Evolutionary conservation across 2,113 vertebrate genomes (phyloP).

Genomic region (Dromaius novaehollandiae): DNA sequence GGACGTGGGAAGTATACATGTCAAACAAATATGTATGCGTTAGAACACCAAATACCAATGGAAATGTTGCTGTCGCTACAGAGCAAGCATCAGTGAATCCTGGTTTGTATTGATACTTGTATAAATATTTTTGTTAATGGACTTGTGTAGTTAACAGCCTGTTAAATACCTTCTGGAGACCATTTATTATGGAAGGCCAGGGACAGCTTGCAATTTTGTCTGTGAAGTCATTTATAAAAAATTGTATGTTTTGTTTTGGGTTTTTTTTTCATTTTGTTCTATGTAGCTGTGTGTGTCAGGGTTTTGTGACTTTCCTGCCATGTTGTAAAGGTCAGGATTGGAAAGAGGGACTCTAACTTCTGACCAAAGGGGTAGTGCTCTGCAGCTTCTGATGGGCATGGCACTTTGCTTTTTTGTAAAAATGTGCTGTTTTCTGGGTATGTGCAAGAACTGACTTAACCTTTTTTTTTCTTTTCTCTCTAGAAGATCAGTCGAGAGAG

Average conservation of each 20-base stretch:
- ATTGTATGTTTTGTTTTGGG: not conserved
- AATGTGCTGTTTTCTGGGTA: not conserved
- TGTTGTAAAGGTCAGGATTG: not conserved
- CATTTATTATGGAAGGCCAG: not conserved
- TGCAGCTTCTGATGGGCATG: not conserved
- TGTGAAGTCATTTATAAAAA: not conserved
- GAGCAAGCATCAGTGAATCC: not conserved
- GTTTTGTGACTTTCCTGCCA: not conserved
- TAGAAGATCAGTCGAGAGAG: not conserved
- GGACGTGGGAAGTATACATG: not conserved
- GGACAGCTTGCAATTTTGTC: not conserved
- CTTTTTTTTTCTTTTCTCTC: not conserved
- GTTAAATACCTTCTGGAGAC: not conserved
- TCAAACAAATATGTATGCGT: not conserved
- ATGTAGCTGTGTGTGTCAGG: not conserved
- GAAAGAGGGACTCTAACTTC: not conserved
- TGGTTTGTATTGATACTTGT: not conserved
- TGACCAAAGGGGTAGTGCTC: not conserved
- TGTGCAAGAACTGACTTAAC: accelerated
- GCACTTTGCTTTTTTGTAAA: not conserved
- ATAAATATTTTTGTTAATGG: not conserved
- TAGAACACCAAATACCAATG: not conserved
- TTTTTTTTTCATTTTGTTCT: not conserved
- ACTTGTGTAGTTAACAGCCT: not conserved
- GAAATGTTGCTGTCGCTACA: not conserved